Evolutionary conservation across 1,140 invertebrate genomes (phyloP), one percentile per base, ranked within the genome.

Genomic region (Chionoecetes opilio): DNA sequence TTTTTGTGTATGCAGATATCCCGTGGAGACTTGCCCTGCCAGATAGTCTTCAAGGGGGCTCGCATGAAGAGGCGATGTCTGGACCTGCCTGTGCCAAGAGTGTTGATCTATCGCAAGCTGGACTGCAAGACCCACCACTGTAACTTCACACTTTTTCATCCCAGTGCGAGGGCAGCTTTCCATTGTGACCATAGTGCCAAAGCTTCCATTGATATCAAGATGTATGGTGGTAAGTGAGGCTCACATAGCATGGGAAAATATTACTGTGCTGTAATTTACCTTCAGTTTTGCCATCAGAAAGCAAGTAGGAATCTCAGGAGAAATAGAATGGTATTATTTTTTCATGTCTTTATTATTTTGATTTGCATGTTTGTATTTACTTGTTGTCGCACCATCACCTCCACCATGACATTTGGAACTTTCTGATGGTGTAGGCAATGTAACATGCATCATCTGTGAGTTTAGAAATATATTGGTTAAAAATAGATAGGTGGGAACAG

Each of bases 1-100:
- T 14, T 29, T 38, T 85, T 86, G 63, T 88, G 8, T 46, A 82
- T 21, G 21, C 8, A 92, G 94, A 26, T 75, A 75, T 37, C 11
- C 17, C 46, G 82, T 21, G 93, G 93, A 32, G 93, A 95, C 32
- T 53, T 32, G 75, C 26, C 63, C 0, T 96, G 95, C 46, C 95
- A 94, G 86, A 96, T 96, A 87, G 95, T 96, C 37, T 96, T 96
- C 82, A 94, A 94, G 82, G 95, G 95, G 38, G 95, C 95, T 14
- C 82, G 95, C 91, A 96, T 96, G 95, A 93, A 94, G 53, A 35
- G 95, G 32, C 82, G 93, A 3, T 96, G 95, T 41, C 84, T 96
- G 95, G 95, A 96, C 31, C 88, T 96, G n/a, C 95, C 95, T 8
- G n/a, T 96, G 31, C 95, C 95, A 32, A 87, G 86, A 75, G 46